These are phyloP conservation scores for Ophthalmolycus amberensis DNA, from an alignment of 2,113 vertebrate genomes.

Conservation along the genomic window DNA sequence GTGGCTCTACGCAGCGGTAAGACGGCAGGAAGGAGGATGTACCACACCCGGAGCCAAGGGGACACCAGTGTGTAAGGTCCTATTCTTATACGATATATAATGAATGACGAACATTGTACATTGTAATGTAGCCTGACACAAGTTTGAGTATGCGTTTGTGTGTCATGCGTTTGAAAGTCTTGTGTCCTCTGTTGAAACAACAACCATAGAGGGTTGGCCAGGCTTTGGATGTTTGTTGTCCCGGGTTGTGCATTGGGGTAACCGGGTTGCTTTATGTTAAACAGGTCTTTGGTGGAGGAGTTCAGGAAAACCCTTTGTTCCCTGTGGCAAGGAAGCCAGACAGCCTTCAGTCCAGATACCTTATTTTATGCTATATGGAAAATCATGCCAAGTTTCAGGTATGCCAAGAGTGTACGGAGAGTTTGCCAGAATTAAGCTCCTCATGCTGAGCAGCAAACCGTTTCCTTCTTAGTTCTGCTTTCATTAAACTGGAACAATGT, in stretches of 20 bases:
- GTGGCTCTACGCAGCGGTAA: conserved; percentile 97
- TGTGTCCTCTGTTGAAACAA: neutral
- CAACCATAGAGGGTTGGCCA: neutral
- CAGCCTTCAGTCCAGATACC: conserved; percentile 96
- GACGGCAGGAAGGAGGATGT: conserved; percentile 93
- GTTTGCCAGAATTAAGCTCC: neutral
- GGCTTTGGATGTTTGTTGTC: neutral
- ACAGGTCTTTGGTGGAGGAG: conserved; percentile 96
- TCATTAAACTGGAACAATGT: neutral
- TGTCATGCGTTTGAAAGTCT: neutral
- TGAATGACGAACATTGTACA: neutral
- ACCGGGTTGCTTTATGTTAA: conserved; percentile 52
- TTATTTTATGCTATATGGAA: conserved; percentile 99
- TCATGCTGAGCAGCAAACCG: neutral
- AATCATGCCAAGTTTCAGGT: conserved; percentile 99
- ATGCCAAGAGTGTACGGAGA: conserved; percentile 24
- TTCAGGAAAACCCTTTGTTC: conserved; percentile 98
- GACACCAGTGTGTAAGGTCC: conserved; percentile 95
- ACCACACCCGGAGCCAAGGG: conserved; percentile 98
- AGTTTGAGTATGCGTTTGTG: neutral
- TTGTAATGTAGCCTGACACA: neutral
- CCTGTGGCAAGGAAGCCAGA: conserved; percentile 96
- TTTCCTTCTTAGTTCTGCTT: conserved; percentile 12
- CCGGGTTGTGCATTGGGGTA: neutral
- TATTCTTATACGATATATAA: conserved; percentile 33